phyloP scores from a whole-genome alignment of 1,140 invertebrate species.

The Cydia fagiglandana region DNA sequence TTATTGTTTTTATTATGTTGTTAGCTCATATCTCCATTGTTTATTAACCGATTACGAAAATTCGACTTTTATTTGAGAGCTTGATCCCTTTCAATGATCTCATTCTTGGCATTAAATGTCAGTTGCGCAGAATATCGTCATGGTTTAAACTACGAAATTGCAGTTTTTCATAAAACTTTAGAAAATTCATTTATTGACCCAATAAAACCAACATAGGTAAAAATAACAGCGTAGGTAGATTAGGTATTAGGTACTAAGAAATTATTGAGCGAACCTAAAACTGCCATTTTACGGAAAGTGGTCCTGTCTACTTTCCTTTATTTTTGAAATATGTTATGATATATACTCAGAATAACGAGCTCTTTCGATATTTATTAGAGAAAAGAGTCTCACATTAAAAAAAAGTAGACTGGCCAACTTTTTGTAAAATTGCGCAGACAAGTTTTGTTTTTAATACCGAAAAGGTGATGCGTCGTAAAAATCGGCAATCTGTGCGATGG shows the following conservation, averaged over 20 bases:
- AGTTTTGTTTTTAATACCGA: conserved; percentile 4
- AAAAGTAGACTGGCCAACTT: not conserved
- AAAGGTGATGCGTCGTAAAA: conserved; percentile 37
- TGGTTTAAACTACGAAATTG: not conserved
- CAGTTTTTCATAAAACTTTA: too few species aligned
- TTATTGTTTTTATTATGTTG: not conserved
- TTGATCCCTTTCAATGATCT: not conserved
- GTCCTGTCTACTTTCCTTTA: too few species aligned
- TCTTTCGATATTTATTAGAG: too few species aligned
- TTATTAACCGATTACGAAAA: not conserved
- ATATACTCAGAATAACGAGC: too few species aligned
- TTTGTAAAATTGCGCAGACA: not conserved
- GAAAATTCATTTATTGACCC: too few species aligned
- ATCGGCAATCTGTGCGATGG: conserved; percentile 40
- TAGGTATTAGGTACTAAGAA: too few species aligned
- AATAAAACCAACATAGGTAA: too few species aligned
- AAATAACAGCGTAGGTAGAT: too few species aligned
- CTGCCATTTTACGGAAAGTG: not conserved
- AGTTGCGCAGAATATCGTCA: not conserved
- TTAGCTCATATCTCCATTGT: not conserved
- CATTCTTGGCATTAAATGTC: not conserved
- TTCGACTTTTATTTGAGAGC: not conserved
- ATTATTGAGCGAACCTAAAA: not conserved
- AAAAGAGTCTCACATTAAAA: too few species aligned
- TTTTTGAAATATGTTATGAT: too few species aligned